A percentile compares a stretch with the other conserved stretches of the same genome.
Evolutionary conservation across 2,888 invertebrate species (phyloP).

Genomic region (Euclidia mi): DNA sequence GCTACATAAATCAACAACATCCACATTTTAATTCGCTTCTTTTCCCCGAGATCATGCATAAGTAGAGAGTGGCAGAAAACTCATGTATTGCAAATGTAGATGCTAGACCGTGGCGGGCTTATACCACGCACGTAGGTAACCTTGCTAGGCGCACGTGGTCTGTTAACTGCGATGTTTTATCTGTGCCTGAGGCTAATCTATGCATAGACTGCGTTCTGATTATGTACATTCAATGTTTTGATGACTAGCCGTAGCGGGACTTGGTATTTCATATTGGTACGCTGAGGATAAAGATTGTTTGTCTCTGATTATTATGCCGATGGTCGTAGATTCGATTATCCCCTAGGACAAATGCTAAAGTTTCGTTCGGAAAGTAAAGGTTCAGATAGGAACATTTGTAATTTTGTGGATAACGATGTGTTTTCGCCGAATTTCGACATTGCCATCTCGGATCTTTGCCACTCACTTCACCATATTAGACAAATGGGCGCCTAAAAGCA

Average conservation of each 20-base stretch:
- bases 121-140: constrained; percentile 37
- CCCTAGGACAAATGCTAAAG: too few relatives aligned
- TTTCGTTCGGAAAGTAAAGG: too few relatives aligned
- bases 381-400: too few relatives aligned
- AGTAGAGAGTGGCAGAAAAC: constrained; percentile 26
- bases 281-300: too few relatives aligned
- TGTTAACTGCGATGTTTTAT: constrained; percentile 23
- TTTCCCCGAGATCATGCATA: constrained; percentile 33
- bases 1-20: constrained; percentile 16
- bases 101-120: constrained; percentile 30
- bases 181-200: constrained; percentile 1
- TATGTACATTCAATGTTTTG: neutral
- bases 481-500: too few relatives aligned
- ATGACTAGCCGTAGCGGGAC: neutral
- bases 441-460: too few relatives aligned
- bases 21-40: constrained; percentile 24
- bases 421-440: too few relatives aligned
- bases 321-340: too few relatives aligned
- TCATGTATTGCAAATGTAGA: constrained; percentile 45
- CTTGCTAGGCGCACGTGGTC: constrained; percentile 42
- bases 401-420: too few relatives aligned
- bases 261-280: neutral
- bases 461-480: too few relatives aligned
- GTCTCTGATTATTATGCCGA: too few relatives aligned
- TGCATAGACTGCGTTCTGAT: constrained; percentile 3